Evolutionary conservation across 35 echinoderm and acorn worm genomes (phyloP), one percentile per base, ranked within the genome.

Genomic region (Apostichopus japonicus): DNA sequence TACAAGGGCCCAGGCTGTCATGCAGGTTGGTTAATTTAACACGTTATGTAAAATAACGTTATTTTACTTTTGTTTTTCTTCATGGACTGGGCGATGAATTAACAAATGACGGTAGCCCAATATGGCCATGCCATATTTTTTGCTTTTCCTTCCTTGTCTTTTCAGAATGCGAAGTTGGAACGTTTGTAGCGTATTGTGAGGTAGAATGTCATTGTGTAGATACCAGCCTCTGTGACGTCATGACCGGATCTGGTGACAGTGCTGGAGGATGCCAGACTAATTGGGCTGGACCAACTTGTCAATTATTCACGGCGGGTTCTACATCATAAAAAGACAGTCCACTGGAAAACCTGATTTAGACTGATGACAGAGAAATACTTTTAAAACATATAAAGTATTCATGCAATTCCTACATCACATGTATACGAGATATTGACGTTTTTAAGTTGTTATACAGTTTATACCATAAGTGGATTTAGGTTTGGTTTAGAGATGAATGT

Each of bases 1-100:
- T 83, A 83, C 79, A 83, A 6, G 51, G 79, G 79, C 9, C 52
- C 79, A 54, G 79, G 54, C 19, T 83, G 79, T 33, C 16, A 55
- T 6, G 55, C 24, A 83, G 6, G 79, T 56, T 10, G 54, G 79
- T 10, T 67, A 11, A 67, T 67, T 67, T 67, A 15, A 19, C 19
- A 19, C 63, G 63, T 10, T 67, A 19, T 67, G 8, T 67, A 19
- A 67, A 67, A 67, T 67, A 5, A 67, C 11, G 17, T 67, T 67
- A 67, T 67, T 19, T 67, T 67, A 67, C 63, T 67, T 19, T 10
- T 67, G 3, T 10, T 67, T 67, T 67, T 67, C 19, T 8, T 67
- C 8, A 1, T 0, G 33, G 33, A 44, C 33, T 0, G 33, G 33
- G 33, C 4, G 33, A 1, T 44, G 33, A 44, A 44, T 44, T 44